phyloP scores from a whole-genome alignment of 2,797 vertebrate species.

The Ambastaia sidthimunki region DNA sequence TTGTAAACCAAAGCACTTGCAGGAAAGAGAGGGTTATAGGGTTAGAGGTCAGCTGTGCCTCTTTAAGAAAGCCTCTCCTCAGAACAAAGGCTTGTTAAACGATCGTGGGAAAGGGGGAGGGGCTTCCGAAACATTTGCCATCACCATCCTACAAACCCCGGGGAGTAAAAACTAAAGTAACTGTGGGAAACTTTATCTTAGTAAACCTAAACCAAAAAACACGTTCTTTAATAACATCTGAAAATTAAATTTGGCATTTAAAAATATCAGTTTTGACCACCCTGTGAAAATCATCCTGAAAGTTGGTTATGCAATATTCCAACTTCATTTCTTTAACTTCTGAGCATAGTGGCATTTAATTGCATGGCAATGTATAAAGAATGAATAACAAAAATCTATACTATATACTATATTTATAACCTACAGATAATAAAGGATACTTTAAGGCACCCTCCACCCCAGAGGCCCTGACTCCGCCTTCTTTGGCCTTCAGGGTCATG shows the following conservation, averaged over 20 bases:
- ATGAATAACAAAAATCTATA: not conserved
- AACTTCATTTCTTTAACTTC: too few relatives aligned
- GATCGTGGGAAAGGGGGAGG: slow-evolving; percentile 60
- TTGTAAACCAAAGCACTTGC: slow-evolving; percentile 54
- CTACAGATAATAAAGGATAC: not conserved
- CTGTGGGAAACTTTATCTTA: not conserved
- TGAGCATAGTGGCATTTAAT: too few relatives aligned
- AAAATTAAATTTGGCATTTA: not conserved
- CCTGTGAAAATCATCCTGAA: not conserved
- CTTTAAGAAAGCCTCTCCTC: slow-evolving; percentile 46
- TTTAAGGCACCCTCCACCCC: not conserved
- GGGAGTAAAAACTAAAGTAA: not conserved
- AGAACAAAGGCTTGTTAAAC: slow-evolving; percentile 52
- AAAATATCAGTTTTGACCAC: not conserved
- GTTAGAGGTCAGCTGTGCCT: slow-evolving; percentile 58
- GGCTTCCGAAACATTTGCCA: slow-evolving; percentile 7
- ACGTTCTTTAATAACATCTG: not conserved
- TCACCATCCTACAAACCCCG: not conserved
- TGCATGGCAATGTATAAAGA: too few relatives aligned
- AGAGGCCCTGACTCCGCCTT: slow-evolving; percentile 5
- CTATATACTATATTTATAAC: not conserved
- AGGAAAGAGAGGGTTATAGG: slow-evolving; percentile 51
- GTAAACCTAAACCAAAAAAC: not conserved
- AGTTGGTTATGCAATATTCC: not conserved
- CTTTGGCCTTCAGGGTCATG: not conserved